Evolutionary conservation across 1,140 invertebrate species (phyloP).

Genomic region (Dendrolimus kikuchii): DNA sequence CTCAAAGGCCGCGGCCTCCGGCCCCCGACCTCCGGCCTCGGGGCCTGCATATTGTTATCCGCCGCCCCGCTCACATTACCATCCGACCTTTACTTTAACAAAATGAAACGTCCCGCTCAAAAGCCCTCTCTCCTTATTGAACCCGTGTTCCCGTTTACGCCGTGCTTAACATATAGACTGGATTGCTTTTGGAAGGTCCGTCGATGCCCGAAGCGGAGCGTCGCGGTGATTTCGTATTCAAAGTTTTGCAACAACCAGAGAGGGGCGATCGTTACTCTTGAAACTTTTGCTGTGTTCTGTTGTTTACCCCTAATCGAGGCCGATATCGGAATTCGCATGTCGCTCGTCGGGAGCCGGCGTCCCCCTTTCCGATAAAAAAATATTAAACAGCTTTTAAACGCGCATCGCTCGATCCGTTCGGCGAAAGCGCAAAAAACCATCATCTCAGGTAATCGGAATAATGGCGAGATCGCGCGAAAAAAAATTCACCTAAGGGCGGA

Average conservation of each 20-base stretch:
- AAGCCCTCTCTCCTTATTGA: too few species aligned
- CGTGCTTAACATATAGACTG: too few species aligned
- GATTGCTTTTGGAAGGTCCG: too few species aligned
- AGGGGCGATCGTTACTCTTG: too few species aligned
- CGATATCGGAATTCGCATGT: conserved; percentile 66
- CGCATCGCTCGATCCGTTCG: conserved; percentile 39
- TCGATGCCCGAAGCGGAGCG: too few species aligned
- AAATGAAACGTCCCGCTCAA: too few species aligned
- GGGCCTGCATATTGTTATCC: too few species aligned
- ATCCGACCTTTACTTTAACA: conserved; percentile 17
- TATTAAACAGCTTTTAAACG: conserved; percentile 66
- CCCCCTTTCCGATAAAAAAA: conserved; percentile 63
- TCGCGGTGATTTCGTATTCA: too few species aligned
- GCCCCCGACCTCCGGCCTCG: too few species aligned
- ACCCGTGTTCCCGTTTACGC: too few species aligned
- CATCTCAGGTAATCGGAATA: conserved; percentile 70
- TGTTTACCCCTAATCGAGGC: conserved; percentile 51
- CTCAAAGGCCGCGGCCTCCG: too few species aligned
- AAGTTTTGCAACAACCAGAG: too few species aligned
- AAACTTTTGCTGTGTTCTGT: not conserved
- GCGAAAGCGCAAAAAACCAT: conserved; percentile 45
- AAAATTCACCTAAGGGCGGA: conserved; percentile 67
- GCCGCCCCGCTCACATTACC: conserved; percentile 31
- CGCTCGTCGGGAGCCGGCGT: conserved; percentile 55
- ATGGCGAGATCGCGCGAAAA: conserved; percentile 59